Evolutionary conservation across 2,797 vertebrate species (phyloP), one percentile per base, ranked within the genome.

Genomic region (Hemibagrus guttatus): DNA sequence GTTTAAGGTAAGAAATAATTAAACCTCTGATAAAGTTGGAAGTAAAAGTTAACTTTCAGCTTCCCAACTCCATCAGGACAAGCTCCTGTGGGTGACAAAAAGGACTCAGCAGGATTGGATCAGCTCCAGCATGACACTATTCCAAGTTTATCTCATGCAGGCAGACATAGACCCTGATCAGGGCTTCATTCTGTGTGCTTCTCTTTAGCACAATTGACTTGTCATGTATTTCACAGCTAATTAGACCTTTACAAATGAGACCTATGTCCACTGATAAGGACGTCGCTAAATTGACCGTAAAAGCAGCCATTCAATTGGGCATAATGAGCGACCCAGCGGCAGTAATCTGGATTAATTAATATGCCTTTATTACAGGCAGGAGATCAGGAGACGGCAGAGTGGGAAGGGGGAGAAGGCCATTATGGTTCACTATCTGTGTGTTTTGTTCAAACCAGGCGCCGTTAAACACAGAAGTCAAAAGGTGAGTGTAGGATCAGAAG

Each of bases 161-260:
- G 89, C 94, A 96, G 96, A 90, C 92, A 89, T 93, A 91, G 87
- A 93, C 91, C 66, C 91, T 92, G 91, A 94, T 93, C 91, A 91
- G 92, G 92, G 95, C 96, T 95, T 95, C 88, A 46, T 94, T 93
- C 93, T 94, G 93, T 96, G 93, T 95, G 93, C 94, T 90, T 91
- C 92, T 92, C 79, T 86, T 71, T 85, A 81, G 91, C 95, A 96
- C 96, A 97, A 97, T 96, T 97, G 96, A 97, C 97, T 96, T 97
- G 96, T 96, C 97, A 95, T 96, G 95, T 96, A 94, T 95, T 96
- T 97, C 97, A 95, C 96, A 96, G 96, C 96, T 97, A 97, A 98
- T 98, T 98, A 97, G 96, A 93, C 94, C 93, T 93, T 95, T 96
- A 95, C 95, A 95, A 95, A 95, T 90, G 81, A 93, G 90, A 92